These are phyloP conservation scores for Vidua chalybeata DNA, from an alignment of 2,113 vertebrate genomes.

Conservation along the genomic window DNA sequence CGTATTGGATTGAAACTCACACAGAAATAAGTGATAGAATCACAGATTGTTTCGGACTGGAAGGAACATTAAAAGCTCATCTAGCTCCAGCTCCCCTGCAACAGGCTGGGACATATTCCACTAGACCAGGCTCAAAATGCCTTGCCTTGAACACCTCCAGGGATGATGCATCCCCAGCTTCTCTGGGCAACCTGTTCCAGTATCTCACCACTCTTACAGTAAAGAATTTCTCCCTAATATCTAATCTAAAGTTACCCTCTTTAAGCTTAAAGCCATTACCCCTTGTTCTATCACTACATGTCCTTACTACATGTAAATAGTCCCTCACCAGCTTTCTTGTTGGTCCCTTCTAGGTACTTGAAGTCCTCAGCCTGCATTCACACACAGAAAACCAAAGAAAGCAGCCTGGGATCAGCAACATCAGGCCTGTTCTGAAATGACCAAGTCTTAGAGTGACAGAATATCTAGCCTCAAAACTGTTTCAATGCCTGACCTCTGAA, in stretches of 20 bases:
- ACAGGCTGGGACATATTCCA: not conserved
- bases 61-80: not conserved
- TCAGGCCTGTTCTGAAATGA: not conserved
- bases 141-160: not conserved
- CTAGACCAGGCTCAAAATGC: not conserved
- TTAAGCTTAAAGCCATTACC: not conserved
- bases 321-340: not conserved
- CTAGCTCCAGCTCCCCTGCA: not conserved
- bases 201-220: not conserved
- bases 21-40: not conserved
- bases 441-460: not conserved
- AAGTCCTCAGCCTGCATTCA: not conserved
- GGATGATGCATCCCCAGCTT: not conserved
- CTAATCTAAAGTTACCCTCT: not conserved
- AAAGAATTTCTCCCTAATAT: not conserved
- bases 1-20: accelerated
- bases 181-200: not conserved
- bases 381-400: not conserved
- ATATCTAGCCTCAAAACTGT: not conserved
- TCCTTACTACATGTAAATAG: not conserved
- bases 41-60: not conserved
- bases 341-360: not conserved
- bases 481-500: not conserved
- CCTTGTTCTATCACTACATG: not conserved
- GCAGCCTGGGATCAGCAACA: not conserved